Conservation (phyloP, 2,797 vertebrate genomes). For the Poeciliopsis turneri region DNA sequence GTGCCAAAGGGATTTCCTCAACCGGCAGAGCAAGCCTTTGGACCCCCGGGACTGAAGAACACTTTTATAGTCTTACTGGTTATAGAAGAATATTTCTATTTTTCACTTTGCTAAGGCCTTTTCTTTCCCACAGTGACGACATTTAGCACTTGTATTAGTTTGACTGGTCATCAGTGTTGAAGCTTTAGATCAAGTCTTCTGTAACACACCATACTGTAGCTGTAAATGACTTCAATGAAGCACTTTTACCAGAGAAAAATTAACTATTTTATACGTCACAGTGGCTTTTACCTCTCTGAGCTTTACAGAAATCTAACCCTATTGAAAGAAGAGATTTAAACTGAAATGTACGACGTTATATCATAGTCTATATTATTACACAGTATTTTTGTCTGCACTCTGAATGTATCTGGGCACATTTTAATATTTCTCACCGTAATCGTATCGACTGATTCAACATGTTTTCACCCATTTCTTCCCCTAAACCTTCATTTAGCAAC, state of each 20-base stretch:
- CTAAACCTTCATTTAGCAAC: background rate
- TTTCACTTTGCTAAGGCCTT: slow-evolving; percentile 88
- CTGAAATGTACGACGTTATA: slow-evolving; percentile 21
- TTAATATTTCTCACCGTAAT: slow-evolving; percentile 20
- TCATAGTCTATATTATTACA: slow-evolving; percentile 45
- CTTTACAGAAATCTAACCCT: slow-evolving; percentile 39
- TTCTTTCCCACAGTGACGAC: slow-evolving; percentile 81
- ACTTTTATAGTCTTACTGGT: slow-evolving; percentile 73
- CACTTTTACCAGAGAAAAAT: slow-evolving; percentile 63
- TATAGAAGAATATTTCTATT: slow-evolving; percentile 88
- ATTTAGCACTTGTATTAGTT: slow-evolving; percentile 57
- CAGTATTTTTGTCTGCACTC: slow-evolving; percentile 57
- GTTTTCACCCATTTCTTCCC: background rate
- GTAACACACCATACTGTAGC: slow-evolving; percentile 47
- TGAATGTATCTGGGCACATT: slow-evolving; percentile 68
- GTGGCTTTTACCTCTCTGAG: slow-evolving; percentile 57
- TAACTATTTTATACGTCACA: slow-evolving; percentile 54
- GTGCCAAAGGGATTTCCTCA: slow-evolving; percentile 71
- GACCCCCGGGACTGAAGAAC: slow-evolving; percentile 70
- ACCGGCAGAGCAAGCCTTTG: slow-evolving; percentile 16
- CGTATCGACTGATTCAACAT: background rate
- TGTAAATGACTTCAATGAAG: slow-evolving; percentile 44
- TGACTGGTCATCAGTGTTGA: slow-evolving; percentile 35
- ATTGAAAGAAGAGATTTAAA: slow-evolving; percentile 30
- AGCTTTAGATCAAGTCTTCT: slow-evolving; percentile 37